Evolutionary conservation across 2,113 vertebrate species (phyloP), one percentile per base, ranked within the genome.

Genomic region (Vulpes vulpes): DNA sequence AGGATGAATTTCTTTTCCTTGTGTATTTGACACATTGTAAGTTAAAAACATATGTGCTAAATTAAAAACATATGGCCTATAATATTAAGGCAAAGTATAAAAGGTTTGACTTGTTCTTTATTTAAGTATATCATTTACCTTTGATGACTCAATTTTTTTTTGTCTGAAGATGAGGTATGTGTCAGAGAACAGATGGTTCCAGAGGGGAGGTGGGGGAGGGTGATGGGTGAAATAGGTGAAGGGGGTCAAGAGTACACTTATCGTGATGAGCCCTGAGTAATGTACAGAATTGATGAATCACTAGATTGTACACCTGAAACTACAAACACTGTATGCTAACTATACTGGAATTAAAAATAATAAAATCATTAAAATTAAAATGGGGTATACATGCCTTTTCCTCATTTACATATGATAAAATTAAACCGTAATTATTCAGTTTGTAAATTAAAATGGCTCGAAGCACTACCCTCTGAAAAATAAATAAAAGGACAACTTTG

Each of bases 371-470:
- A 76, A 76, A 49, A 49, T 78, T 78, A 51, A 78, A 78, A 49
- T 76, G 19, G 22, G n/a, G 1, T 57, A 79, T 90, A 43, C 27
- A 51, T 64, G 38, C 4, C 12, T 69, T 92, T 8, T 78, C 43
- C 59, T 92, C 57, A 91, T 64, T 94, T 84, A 27, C 81, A 94
- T 64, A 25, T 49, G 35, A 51, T 78, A 81, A 87, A 90, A 93
- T 65, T 85, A 64, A 96, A 91, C 15, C 22, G 2, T 30, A 96
- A 96, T 85, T 92, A 82, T 78, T 22, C n/a, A 81, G 22, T 65
- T 64, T 57, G 1, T 91, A 38, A 80, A 94, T 90, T 93, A 91
- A 97, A 96, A 96, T 93, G 27, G 5, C 64, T 80, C 88, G 35
- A 86, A 79, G n/a, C n/a, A 83, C 32, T 92, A 78, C 32, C 6